These are phyloP conservation scores for Polypterus bichir DNA, from an alignment of 2,113 vertebrate genomes.

Conservation along the genomic window DNA sequence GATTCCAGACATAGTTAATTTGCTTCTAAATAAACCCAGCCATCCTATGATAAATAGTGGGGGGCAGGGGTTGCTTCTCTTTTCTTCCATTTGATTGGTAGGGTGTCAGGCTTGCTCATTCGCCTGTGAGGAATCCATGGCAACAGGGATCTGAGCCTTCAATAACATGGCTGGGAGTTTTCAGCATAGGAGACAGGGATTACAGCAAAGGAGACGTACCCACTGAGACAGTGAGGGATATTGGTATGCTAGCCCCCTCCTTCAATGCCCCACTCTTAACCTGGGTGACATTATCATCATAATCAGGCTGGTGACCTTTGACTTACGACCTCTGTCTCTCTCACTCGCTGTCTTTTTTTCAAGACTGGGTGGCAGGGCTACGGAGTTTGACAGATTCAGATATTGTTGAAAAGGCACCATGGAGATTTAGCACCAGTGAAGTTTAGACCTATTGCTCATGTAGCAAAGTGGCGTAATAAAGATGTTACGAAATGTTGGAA, in stretches of 20 bases:
- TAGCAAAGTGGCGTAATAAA: no score
- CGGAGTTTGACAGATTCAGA: neutral
- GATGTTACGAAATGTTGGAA: no score
- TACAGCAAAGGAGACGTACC: conserved; percentile 63
- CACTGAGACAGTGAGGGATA: conserved; percentile 1
- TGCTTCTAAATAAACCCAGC: conserved; percentile 62
- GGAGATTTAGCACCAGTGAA: neutral
- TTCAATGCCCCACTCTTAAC: conserved; percentile 27
- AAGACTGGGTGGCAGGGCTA: conserved; percentile 14
- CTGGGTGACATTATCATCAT: conserved; percentile 63
- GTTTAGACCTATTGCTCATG: neutral
- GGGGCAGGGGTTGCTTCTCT: conserved; percentile 24
- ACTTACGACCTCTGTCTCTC: conserved; percentile 49
- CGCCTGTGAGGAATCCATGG: conserved; percentile 48
- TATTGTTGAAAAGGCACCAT: neutral
- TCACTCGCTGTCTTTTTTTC: conserved; percentile 18
- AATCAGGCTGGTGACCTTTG: conserved; percentile 57
- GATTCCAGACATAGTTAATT: conserved; percentile 67
- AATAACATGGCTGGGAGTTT: conserved; percentile 40
- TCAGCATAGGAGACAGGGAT: conserved; percentile 51
- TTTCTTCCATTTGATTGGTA: conserved; percentile 35
- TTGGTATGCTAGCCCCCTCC: conserved; percentile 17
- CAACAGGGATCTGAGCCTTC: conserved; percentile 39
- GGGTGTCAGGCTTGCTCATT: conserved; percentile 47
- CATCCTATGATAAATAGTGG: conserved; percentile 61